Percentiles rank a stretch among this genome's conserved stretches.
Evolutionary conservation across 2,113 vertebrate genomes (phyloP).

Genomic region (Garra rufa): DNA sequence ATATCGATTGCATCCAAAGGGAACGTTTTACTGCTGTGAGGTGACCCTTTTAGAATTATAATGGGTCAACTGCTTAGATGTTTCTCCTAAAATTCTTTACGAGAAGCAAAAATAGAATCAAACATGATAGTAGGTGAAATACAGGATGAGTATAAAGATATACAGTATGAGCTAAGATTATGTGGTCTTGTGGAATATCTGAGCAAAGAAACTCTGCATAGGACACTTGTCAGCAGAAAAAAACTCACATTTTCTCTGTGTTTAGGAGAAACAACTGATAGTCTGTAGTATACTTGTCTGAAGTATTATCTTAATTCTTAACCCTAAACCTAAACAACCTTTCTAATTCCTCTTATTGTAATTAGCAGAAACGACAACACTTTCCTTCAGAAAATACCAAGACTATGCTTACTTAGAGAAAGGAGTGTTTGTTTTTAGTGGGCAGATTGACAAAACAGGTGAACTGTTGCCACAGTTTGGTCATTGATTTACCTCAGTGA

Average conservation of each 20-base stretch:
- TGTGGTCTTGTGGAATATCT: background rate
- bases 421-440: slow-evolving; percentile 64
- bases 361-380: slow-evolving; percentile 53
- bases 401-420: slow-evolving; percentile 35
- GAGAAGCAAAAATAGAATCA: slow-evolving; percentile 1
- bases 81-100: background rate
- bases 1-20: background rate
- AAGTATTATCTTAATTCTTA: background rate
- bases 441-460: slow-evolving; percentile 45
- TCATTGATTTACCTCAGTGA: slow-evolving; percentile 22
- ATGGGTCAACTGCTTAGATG: background rate
- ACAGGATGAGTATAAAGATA: background rate
- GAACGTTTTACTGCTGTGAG: background rate
- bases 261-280: background rate
- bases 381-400: slow-evolving; percentile 53
- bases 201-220: background rate
- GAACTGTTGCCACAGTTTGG: background rate
- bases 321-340: background rate
- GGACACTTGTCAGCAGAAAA: background rate
- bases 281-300: background rate
- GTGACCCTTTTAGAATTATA: background rate
- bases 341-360: slow-evolving; percentile 48
- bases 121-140: background rate
- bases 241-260: background rate
- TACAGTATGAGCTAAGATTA: slow-evolving; percentile 2